Base-by-base conservation (phyloP, 2,113 vertebrate genomes). In the Nymphicus hollandicus region DNA sequence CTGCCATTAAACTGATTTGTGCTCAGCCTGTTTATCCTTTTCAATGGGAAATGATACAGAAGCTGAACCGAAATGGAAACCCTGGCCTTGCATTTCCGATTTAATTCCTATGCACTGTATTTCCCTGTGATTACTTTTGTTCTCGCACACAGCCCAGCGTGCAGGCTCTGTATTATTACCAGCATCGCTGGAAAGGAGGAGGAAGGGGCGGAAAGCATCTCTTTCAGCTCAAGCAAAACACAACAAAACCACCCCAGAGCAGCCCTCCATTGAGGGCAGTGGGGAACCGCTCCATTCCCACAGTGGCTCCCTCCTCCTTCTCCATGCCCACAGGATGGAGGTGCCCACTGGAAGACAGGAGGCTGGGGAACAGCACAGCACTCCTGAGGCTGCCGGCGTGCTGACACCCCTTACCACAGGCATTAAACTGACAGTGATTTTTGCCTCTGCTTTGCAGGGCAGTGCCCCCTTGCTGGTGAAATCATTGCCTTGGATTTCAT, bases 1-100 rank as follows among this genome's bases (percentile, higher is more conserved):
- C 95, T 95, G 95, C 89, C 88, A 28, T 93, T 91, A 89, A 92
- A 85, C 89, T 96, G 94, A 93, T 92, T 86, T 94, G 91, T 89
- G 85, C 88, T 94, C 90, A 79, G 74, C 58, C 83, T 83, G 92
- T 93, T 96, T 81, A 74, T 97, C 93, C 89, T 61, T 83, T 55
- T 56, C 92, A 41, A 31, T 37, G 85, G 79, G 79, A 58, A 92
- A n/a, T 16, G 8, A 69, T 85, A 76, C 33, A 33, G 47, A 19
- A 70, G 56, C 83, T 19, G 78, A 86, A 85, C 69, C 4, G 39
- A 83, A 89, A 91, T 86, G 86, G 94, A 96, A 94, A 86, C 90
- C 93, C 91, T 23, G 68, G 81, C 81, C 80, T 35, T 58, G 81
- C 66, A 1, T 77, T 96, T 93, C 91, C 41, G 2, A 72, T 84